Evolutionary conservation across 1,140 invertebrate genomes (phyloP).

Genomic region (Oryctes rhinoceros): DNA sequence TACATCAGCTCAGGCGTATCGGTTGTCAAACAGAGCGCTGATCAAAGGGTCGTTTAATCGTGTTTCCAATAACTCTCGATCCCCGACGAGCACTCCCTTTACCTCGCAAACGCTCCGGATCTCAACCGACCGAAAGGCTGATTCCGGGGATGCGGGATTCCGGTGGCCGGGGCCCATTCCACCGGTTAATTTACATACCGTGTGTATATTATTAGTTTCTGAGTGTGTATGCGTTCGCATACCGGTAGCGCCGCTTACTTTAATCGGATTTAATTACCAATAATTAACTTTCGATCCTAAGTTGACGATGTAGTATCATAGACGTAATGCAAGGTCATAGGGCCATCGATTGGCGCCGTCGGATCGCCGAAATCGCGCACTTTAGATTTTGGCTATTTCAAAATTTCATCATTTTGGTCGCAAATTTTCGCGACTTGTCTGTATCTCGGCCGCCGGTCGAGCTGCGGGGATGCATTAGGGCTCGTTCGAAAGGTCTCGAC

Average conservation of each 20-base stretch:
- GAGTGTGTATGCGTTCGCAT: conserved; percentile 4
- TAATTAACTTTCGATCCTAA: not conserved
- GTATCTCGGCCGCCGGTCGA: no score
- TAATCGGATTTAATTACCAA: conserved; percentile 27
- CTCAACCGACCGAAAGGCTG: conserved; percentile 22
- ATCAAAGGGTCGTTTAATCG: conserved; percentile 47
- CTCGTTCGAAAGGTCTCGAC: no score
- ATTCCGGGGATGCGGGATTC: conserved; percentile 43
- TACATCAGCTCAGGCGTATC: conserved; percentile 44
- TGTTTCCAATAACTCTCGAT: conserved; percentile 45
- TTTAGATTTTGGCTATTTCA: no score
- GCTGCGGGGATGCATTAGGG: no score
- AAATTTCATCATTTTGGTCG: no score
- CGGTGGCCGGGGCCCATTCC: conserved; percentile 43
- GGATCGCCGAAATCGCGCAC: no score
- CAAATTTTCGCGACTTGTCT: no score
- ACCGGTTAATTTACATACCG: conserved; percentile 47
- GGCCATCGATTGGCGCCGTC: no score
- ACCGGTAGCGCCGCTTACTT: conserved; percentile 23
- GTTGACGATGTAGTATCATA: no score
- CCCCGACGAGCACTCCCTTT: not conserved
- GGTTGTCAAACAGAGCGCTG: conserved; percentile 45
- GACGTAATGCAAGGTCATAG: no score
- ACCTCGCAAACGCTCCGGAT: not conserved
- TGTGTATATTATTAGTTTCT: conserved; percentile 45